These are phyloP conservation scores for Athripsodes cinereus DNA, from an alignment of 2,888 invertebrate genomes.

Conservation along the genomic window DNA sequence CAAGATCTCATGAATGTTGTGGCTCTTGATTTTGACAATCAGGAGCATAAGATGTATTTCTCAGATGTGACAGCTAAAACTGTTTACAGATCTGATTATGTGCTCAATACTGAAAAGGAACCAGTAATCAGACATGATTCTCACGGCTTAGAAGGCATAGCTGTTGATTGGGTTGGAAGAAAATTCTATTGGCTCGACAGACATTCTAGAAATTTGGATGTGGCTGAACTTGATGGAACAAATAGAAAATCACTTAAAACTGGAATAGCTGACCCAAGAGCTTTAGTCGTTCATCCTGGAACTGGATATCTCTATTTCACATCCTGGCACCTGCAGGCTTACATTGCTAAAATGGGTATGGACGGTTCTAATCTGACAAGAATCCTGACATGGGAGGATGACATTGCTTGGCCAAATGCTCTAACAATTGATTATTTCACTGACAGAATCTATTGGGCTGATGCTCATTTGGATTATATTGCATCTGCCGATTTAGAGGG, in stretches of 20 bases:
- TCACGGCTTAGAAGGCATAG: slow-evolving; percentile 94
- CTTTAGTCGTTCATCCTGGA: slow-evolving; percentile 91
- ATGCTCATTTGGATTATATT: slow-evolving; percentile 96
- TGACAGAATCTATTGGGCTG: slow-evolving; percentile 94
- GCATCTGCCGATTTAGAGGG: slow-evolving; percentile 94
- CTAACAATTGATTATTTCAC: slow-evolving; percentile 95
- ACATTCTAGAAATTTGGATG: slow-evolving; percentile 91
- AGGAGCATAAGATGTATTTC: slow-evolving; percentile 84
- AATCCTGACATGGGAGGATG: slow-evolving; percentile 87
- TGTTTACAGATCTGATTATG: slow-evolving; percentile 70
- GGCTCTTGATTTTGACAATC: slow-evolving; percentile 88
- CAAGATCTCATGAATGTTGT: slow-evolving; percentile 96
- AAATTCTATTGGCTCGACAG: slow-evolving; percentile 97
- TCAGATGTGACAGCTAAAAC: slow-evolving; percentile 95
- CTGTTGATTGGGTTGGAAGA: slow-evolving; percentile 93
- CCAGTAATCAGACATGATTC: slow-evolving; percentile 88
- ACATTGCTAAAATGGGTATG: slow-evolving; percentile 95
- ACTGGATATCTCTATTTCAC: slow-evolving; percentile 91
- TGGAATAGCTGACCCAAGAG: slow-evolving; percentile 89
- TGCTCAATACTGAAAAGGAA: slow-evolving; percentile 59
- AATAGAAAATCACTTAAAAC: slow-evolving; percentile 83
- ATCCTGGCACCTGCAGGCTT: slow-evolving; percentile 94
- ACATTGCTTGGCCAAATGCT: slow-evolving; percentile 98
- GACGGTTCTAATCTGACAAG: slow-evolving; percentile 88
- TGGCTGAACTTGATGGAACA: slow-evolving; percentile 88